A percentile compares a stretch with the other conserved stretches of the same genome.
Conservation (phyloP, 2,888 invertebrate species). For the Plagiodera versicolora region DNA sequence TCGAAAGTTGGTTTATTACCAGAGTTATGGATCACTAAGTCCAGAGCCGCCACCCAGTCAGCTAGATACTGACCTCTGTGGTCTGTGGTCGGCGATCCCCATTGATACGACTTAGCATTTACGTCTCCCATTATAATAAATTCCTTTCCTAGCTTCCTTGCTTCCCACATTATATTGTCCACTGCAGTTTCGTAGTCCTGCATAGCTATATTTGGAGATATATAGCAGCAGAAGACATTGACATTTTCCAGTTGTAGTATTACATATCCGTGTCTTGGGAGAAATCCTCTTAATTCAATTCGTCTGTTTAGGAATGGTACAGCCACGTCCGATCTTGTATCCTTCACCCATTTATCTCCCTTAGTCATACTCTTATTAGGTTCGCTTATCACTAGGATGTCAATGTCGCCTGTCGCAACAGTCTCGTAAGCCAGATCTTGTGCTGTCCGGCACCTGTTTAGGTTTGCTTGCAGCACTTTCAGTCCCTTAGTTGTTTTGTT, state of each 20-base stretch:
- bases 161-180: background rate
- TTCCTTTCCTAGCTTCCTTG: background rate
- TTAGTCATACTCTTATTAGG: constrained; percentile 8
- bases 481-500: too few relatives aligned
- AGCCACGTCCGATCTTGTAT: background rate
- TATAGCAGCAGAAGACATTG: background rate
- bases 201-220: background rate
- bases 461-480: too few relatives aligned
- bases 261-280: background rate
- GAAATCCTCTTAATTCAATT: background rate
- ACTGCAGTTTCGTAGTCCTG: background rate
- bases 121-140: background rate
- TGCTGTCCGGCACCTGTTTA: background rate
- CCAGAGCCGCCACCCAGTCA: constrained; percentile 33
- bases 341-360: background rate
- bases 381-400: constrained; percentile 15
- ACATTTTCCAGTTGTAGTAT: background rate
- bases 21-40: constrained; percentile 4
- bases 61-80: constrained; percentile 30
- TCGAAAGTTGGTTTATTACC: constrained; percentile 3
- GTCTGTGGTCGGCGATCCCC: constrained; percentile 24
- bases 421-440: background rate
- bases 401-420: background rate
- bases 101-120: constrained; percentile 1
- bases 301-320: background rate